Evolutionary conservation across 1,140 invertebrate species (phyloP).

Genomic region (Pentalonia nigronervosa): DNA sequence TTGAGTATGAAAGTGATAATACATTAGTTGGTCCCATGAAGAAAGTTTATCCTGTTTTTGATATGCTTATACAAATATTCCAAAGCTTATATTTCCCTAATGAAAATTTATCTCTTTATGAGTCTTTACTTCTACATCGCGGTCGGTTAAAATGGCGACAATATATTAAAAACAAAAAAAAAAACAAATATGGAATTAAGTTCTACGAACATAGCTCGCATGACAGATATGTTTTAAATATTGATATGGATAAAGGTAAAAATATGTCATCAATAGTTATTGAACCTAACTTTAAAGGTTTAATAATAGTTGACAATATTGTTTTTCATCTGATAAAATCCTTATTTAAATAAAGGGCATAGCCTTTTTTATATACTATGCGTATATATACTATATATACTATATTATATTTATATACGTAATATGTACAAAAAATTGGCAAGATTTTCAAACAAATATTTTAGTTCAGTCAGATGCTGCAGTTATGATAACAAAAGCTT

Average conservation of each 20-base stretch:
- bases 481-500: too few species aligned
- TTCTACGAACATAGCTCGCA: slow-evolving; percentile 62
- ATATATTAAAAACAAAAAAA: slow-evolving; percentile 63
- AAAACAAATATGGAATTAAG: slow-evolving; percentile 63
- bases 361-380: too few species aligned
- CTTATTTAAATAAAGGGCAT: slow-evolving; percentile 56
- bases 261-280: slow-evolving; percentile 25
- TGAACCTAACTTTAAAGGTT: not conserved
- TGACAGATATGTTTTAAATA: slow-evolving; percentile 52
- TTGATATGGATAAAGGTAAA: slow-evolving; percentile 56
- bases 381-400: too few species aligned
- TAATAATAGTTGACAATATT: slow-evolving; percentile 52
- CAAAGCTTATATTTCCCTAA: slow-evolving; percentile 47
- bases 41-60: slow-evolving; percentile 28
- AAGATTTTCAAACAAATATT: too few species aligned
- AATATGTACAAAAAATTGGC: too few species aligned
- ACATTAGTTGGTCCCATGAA: not conserved
- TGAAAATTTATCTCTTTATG: slow-evolving; percentile 60
- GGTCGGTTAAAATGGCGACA: slow-evolving; percentile 63
- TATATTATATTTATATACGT: too few species aligned
- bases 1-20: slow-evolving; percentile 29
- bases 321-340: slow-evolving; percentile 56
- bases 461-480: too few species aligned
- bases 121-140: slow-evolving; percentile 62
- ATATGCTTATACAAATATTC: slow-evolving; percentile 32